These are phyloP conservation scores for Leptogaster cylindrica DNA, from an alignment of 2,888 invertebrate species.

Conservation along the genomic window DNA sequence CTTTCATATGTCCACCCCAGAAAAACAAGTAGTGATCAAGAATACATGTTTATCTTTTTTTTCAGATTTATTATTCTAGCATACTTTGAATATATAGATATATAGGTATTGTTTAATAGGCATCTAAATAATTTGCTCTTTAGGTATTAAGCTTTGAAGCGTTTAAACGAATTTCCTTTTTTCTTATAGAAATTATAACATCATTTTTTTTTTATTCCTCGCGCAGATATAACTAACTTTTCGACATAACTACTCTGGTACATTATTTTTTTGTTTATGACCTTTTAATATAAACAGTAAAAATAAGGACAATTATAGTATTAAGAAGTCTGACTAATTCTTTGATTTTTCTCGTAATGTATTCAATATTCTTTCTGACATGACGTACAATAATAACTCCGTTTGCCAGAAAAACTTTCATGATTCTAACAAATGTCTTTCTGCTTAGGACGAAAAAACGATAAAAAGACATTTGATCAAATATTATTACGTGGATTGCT, in stretches of 20 bases:
- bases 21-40: conserved; percentile 24
- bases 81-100: conserved; percentile 37
- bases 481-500: conserved; percentile 4
- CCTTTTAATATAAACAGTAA: conserved; percentile 5
- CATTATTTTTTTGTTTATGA: conserved; percentile 12
- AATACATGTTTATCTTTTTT: conserved; percentile 5
- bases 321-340: conserved; percentile 2
- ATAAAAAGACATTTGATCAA: conserved; percentile 11
- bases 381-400: conserved; percentile 4
- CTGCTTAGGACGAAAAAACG: no score
- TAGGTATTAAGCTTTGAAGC: conserved; percentile 32
- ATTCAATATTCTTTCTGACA: conserved; percentile 17
- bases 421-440: no score
- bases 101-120: conserved; percentile 32
- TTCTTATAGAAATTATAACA: conserved; percentile 35
- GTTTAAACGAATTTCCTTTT: conserved; percentile 41
- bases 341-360: conserved; percentile 10
- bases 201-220: conserved; percentile 22
- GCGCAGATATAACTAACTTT: conserved; percentile 16
- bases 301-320: conserved; percentile 24
- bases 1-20: conserved; percentile 19
- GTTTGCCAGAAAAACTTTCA: no score
- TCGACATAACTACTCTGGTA: conserved; percentile 29
- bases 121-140: conserved; percentile 36
- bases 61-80: conserved; percentile 33